phyloP scores from a whole-genome alignment of 2,113 vertebrate species.

The Epinephelus moara region DNA sequence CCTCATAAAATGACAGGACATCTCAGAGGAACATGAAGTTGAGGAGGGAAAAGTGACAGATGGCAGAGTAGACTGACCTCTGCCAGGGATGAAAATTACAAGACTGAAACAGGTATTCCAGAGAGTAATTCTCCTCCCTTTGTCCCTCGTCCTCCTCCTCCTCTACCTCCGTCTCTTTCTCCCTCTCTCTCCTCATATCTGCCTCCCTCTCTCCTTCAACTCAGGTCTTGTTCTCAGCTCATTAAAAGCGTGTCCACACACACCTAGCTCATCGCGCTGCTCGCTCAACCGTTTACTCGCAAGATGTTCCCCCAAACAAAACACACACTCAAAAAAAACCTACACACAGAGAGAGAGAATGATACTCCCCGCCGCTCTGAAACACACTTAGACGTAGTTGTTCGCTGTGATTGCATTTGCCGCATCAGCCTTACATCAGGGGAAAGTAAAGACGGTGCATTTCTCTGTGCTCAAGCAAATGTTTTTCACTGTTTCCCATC shows the following conservation, averaged over 20 bases:
- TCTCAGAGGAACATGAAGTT: constrained; percentile 8
- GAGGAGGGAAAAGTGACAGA: constrained; percentile 39
- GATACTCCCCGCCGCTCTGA: background rate
- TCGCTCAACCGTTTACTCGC: constrained; percentile 56
- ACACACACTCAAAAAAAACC: background rate
- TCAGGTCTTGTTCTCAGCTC: constrained; percentile 63
- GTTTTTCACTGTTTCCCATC: constrained; percentile 28
- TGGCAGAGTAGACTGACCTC: constrained; percentile 46
- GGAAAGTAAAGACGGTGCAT: constrained; percentile 37
- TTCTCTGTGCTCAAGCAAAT: background rate
- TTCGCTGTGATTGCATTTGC: constrained; percentile 42
- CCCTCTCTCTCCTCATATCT: constrained; percentile 33
- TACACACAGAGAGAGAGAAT: constrained; percentile 7
- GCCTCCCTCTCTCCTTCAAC: constrained; percentile 36
- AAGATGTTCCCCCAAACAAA: constrained; percentile 59
- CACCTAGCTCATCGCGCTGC: constrained; percentile 51
- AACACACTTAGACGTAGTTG: constrained; percentile 4
- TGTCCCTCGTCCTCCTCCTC: background rate
- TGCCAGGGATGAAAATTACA: constrained; percentile 31
- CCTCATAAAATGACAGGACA: constrained; percentile 13
- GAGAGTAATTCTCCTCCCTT: constrained; percentile 26
- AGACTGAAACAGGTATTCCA: constrained; percentile 23
- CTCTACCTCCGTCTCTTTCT: background rate
- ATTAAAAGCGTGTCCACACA: constrained; percentile 74
- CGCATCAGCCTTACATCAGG: constrained; percentile 16